Base-by-base conservation (phyloP, 2,797 vertebrate species). In the Phaenicophaeus curvirostris region DNA sequence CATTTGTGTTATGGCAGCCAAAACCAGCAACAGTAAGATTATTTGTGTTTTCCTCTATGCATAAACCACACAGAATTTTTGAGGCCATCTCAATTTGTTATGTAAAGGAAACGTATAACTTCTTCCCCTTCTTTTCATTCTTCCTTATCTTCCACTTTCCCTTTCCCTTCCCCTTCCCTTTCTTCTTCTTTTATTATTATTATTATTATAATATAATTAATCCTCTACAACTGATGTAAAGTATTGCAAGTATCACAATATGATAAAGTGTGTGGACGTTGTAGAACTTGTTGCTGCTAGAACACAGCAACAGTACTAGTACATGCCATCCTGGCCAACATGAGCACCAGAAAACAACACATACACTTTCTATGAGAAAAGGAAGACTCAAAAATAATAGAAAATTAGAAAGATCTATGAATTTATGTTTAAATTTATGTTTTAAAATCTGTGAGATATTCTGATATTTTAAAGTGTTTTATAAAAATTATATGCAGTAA, bases 11-110 rank as follows among this genome's bases (percentile, higher is more conserved):
- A 46, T 3, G 4, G 10, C 77, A 74, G 8, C 3, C 13, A 57
- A 90, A 80, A 68, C 6, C 17, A 73, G 23, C 9, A 84, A 28
- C 23, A 31, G 5, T 21, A 46, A 18, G 8, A 21, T 33, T 16
- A 7, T 72, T 88, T 9, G 41, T 57, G 15, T 4, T 74, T 61
- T 90, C 27, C 14, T 62, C 12, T 54, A 28, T 8, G 65, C 6
- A 1, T 65, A 20, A 46, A 51, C 8, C 15, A 37, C 35, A 79
- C 50, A 74, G 15, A 73, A 62, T 76, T 78, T 65, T 11, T 13
- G 1, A 48, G 3, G 24, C 16, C 8, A 4, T 57, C 8, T 2
- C 9, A 50, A 35, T 63, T 57, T 10, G 0, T 61, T 66, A 50
- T 8, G 7, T 9, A 58, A n/a, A 9, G 8, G 41, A 80, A 87